Evolutionary conservation across 2,888 invertebrate genomes (phyloP).

Genomic region (Cerceris ruficornis): DNA sequence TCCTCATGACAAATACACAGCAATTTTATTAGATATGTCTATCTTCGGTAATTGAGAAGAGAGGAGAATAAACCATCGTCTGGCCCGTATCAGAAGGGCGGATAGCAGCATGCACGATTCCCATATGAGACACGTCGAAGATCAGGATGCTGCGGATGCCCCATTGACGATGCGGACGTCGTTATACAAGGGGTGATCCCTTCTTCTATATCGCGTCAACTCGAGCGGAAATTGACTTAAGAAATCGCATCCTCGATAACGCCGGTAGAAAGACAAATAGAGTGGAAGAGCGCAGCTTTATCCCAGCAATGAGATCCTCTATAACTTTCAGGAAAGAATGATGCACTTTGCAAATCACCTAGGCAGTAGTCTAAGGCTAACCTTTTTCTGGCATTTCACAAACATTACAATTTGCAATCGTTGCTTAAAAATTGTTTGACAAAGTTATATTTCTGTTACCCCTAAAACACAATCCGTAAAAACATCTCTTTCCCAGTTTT

Average conservation of each 20-base stretch:
- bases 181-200: slow-evolving; percentile 15
- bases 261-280: slow-evolving; percentile 25
- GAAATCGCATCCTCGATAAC: slow-evolving; percentile 31
- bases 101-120: background rate
- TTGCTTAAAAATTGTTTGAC: too few species aligned
- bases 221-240: slow-evolving; percentile 26
- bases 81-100: slow-evolving; percentile 8
- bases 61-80: slow-evolving; percentile 9
- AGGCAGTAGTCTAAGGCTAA: background rate
- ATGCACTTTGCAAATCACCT: slow-evolving; percentile 8
- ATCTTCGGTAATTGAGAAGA: slow-evolving; percentile 1
- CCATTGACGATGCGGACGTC: slow-evolving; percentile 22
- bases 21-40: slow-evolving; percentile 16
- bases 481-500: too few species aligned
- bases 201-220: slow-evolving; percentile 18
- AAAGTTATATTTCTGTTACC: too few species aligned
- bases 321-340: slow-evolving; percentile 14
- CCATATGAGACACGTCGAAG: background rate
- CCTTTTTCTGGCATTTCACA: too few species aligned
- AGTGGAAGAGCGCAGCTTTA: slow-evolving; percentile 33
- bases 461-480: too few species aligned
- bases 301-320: slow-evolving; percentile 30
- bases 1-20: background rate
- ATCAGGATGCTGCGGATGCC: slow-evolving; percentile 16
- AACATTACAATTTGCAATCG: too few species aligned